Base-by-base conservation (phyloP, 64 coral and sea anemone species). In the Platygyra sinensis region DNA sequence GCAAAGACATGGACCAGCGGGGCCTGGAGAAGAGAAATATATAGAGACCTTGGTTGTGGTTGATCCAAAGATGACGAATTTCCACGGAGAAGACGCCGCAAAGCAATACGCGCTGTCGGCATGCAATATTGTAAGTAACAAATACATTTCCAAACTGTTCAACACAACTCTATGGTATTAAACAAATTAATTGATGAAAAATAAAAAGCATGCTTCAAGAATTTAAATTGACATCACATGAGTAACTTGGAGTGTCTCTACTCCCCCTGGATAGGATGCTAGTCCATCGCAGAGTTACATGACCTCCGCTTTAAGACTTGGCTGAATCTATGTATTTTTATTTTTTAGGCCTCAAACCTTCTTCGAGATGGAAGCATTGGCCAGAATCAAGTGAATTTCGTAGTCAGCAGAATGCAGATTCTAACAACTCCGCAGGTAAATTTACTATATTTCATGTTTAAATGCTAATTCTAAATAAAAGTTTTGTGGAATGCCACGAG, bases 381-480 rank as follows among this genome's bases (percentile, higher is more conserved):
- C n/a, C 77, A 89, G 12, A 99, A 88, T 80, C 96, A 94, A 19
- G 39, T 99, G 12, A 99, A 99, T 80, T 76, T 99, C 63, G 94
- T 99, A 31, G 94, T 99, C 64, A 99, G 93, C 30, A 89, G 94
- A 75, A 99, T 99, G 96, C 96, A 99, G 87, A 91, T 99, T 55
- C 86, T 95, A 27, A 95, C 96, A 12, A 93, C 91, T 62, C 94
- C 93, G 17, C 96, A 99, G 91, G 96, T 99, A 90, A 92, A 51
- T 19, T 8, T 52, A 24, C 42, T 13, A 16, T 54, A 46, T 22
- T 80, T 18, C 11, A 30, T 9, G 72, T 88, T 57, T 10, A 14
- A 57, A 57, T 14, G 10, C 10, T 57, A 14, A 57, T 16, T 57
- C 11, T 57, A 14, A 16, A 8, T 55, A 8, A 55, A 55, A 55